Conservation (phyloP, 2,888 invertebrate genomes). For the Galerucella calmariensis region DNA sequence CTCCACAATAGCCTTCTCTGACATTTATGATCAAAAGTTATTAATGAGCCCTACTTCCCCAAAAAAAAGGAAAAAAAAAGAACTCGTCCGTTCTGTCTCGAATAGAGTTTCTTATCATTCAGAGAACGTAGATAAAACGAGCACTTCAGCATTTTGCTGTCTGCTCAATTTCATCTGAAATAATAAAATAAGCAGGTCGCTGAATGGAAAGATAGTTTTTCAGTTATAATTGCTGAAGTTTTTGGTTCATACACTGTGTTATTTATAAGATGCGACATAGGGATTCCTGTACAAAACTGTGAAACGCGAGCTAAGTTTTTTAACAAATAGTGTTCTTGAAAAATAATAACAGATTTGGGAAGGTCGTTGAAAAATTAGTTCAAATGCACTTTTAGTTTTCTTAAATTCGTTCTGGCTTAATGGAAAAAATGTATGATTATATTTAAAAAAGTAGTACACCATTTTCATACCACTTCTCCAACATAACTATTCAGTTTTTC, state of each 20-base stretch:
- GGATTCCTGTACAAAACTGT: no score
- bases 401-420: no score
- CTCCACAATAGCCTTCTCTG: constrained; percentile 32
- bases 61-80: constrained; percentile 30
- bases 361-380: no score
- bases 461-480: no score
- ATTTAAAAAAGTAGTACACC: no score
- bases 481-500: no score
- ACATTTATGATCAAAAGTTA: constrained; percentile 44
- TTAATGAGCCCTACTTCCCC: constrained; percentile 40
- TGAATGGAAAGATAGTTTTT: not conserved
- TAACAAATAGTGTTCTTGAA: no score
- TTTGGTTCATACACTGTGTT: not conserved
- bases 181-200: constrained; percentile 15
- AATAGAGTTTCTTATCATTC: constrained; percentile 40
- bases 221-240: not conserved
- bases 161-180: constrained; percentile 7
- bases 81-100: constrained; percentile 34
- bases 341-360: no score
- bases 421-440: no score
- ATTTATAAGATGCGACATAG: no score
- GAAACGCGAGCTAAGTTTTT: no score
- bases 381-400: no score
- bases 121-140: constrained; percentile 38
- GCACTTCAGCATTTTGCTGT: constrained; percentile 36